phyloP scores from a whole-genome alignment of 1,140 invertebrate species.

The Stenopsyche tienmushanensis region DNA sequence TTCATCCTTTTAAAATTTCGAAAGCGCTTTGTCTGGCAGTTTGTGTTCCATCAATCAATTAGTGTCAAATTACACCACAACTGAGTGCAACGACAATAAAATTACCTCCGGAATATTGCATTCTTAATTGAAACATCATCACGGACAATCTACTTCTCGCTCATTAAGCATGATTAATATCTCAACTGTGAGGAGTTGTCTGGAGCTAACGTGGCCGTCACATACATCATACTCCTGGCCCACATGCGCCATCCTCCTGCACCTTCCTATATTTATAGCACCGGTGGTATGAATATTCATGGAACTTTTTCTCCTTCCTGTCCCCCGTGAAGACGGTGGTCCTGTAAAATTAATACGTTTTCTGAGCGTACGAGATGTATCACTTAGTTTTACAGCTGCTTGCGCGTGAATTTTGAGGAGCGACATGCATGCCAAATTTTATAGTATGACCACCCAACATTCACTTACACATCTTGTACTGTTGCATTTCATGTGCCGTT shows the following conservation, averaged over 20 bases:
- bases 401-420: background rate
- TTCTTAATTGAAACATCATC: conserved; percentile 9
- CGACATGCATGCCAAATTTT: background rate
- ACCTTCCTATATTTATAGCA: background rate
- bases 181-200: conserved; percentile 14
- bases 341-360: conserved; percentile 15
- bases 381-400: conserved; percentile 2
- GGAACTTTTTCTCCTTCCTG: conserved; percentile 6
- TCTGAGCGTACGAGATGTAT: background rate
- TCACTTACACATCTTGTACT: too few relatives aligned
- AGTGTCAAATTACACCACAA: background rate
- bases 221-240: conserved; percentile 3
- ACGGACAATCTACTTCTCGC: conserved; percentile 22
- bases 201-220: conserved; percentile 6
- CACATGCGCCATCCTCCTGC: background rate
- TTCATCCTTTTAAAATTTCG: too few relatives aligned
- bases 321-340: background rate
- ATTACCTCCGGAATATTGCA: background rate
- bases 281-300: conserved; percentile 13
- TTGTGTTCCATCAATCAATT: too few relatives aligned
- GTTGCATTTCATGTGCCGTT: too few relatives aligned
- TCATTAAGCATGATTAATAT: conserved; percentile 41
- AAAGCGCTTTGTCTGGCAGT: too few relatives aligned
- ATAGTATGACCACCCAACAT: background rate
- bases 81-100: background rate